Percentiles rank a stretch among this genome's conserved stretches.
phyloP scores from a whole-genome alignment of 1,140 invertebrate species.

The Drosophila nebulosa region DNA sequence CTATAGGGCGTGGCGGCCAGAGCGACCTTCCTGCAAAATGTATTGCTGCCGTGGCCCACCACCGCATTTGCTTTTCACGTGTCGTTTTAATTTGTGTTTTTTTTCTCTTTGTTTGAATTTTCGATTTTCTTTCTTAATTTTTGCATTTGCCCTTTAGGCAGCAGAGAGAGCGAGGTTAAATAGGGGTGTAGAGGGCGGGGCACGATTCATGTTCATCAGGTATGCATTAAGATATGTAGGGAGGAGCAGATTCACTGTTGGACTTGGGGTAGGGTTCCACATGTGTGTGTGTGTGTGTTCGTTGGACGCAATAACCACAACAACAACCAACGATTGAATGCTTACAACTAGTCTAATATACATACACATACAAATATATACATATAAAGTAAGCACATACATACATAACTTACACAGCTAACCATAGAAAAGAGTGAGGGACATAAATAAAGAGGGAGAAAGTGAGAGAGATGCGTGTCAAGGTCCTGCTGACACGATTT shows the following conservation, averaged over 20 bases:
- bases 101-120: not conserved
- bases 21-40: conserved; percentile 12
- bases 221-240: conserved; percentile 4
- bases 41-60: conserved; percentile 17
- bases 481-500: conserved; percentile 10
- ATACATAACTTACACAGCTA: conserved; percentile 2
- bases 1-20: too few relatives aligned
- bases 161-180: not conserved
- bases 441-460: too few relatives aligned
- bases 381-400: not conserved
- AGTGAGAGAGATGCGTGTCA: not conserved
- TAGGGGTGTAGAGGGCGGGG: not conserved
- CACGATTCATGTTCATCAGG: not conserved
- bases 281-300: not conserved
- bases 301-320: conserved; percentile 1
- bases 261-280: too few relatives aligned
- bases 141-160: not conserved
- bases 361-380: not conserved
- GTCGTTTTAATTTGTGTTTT: not conserved
- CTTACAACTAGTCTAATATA: conserved; percentile 5
- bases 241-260: not conserved
- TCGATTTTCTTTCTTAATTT: conserved; percentile 14
- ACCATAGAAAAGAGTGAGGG: not conserved
- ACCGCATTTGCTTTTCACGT: not conserved
- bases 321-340: not conserved